Conservation (phyloP, 2,113 vertebrate species). For the Chunga burmeisteri region DNA sequence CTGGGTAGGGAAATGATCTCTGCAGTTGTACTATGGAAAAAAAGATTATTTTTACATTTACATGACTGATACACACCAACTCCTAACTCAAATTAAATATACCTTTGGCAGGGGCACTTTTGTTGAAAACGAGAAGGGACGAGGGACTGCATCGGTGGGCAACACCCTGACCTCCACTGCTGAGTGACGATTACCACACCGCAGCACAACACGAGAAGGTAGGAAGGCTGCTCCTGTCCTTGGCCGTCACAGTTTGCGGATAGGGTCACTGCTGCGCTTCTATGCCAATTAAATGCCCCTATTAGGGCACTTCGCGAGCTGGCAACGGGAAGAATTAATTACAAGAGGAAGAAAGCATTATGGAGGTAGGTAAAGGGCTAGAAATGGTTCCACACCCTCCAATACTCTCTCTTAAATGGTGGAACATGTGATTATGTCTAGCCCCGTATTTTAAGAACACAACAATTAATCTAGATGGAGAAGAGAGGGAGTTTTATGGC, state of each 20-base stretch:
- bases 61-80: neutral
- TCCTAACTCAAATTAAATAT: neutral
- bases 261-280: neutral
- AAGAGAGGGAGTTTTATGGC: neutral
- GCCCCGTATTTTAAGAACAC: neutral
- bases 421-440: rapidly evolving
- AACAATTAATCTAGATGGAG: no score
- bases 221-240: neutral
- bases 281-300: rapidly evolving
- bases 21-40: neutral
- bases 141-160: neutral
- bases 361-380: neutral
- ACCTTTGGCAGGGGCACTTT: neutral
- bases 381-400: neutral
- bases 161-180: neutral
- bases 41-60: neutral
- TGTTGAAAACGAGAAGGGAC: neutral
- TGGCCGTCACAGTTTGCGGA: rapidly evolving
- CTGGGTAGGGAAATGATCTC: neutral
- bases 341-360: no score
- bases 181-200: rapidly evolving
- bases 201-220: neutral
- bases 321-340: neutral
- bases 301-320: rapidly evolving
- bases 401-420: rapidly evolving